phyloP scores from a whole-genome alignment of 2,888 invertebrate genomes.

The Eucera pruinosa region DNA sequence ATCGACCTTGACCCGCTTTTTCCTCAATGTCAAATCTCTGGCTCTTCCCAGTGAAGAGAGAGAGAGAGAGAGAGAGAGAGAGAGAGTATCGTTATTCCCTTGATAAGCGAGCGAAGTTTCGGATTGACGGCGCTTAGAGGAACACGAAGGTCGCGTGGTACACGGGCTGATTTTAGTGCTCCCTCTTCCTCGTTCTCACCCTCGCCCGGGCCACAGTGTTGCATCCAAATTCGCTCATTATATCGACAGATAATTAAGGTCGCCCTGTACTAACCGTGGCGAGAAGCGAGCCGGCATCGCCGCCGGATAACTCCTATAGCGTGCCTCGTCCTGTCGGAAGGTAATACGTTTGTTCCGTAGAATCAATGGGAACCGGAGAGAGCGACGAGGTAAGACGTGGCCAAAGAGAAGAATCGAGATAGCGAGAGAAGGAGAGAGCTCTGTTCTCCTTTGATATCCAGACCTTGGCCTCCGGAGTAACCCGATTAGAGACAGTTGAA shows the following conservation, averaged over 20 bases:
- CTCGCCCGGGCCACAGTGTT: too few relatives aligned
- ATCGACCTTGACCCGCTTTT: constrained; percentile 56
- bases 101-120: constrained; percentile 25
- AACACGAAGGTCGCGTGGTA: constrained; percentile 1
- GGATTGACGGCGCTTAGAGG: constrained; percentile 9
- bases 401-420: constrained; percentile 4
- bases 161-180: constrained; percentile 14
- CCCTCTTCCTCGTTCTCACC: too few relatives aligned
- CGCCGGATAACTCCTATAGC: constrained; percentile 25
- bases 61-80: too few relatives aligned
- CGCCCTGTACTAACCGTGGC: constrained; percentile 14
- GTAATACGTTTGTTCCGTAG: constrained; percentile 54
- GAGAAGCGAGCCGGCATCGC: constrained; percentile 12
- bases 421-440: constrained; percentile 13
- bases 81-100: too few relatives aligned
- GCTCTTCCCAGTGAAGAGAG: too few relatives aligned
- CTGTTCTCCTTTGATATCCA: constrained; percentile 55
- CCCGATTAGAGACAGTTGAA: constrained; percentile 55
- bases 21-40: constrained; percentile 48
- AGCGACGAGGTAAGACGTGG: constrained; percentile 13
- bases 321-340: constrained; percentile 28
- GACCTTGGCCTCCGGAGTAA: constrained; percentile 59
- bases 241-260: constrained; percentile 53
- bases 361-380: constrained; percentile 39
- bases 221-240: constrained; percentile 32